Evolutionary conservation across 2,888 invertebrate species (phyloP).

Genomic region (Entomobrya proxima): DNA sequence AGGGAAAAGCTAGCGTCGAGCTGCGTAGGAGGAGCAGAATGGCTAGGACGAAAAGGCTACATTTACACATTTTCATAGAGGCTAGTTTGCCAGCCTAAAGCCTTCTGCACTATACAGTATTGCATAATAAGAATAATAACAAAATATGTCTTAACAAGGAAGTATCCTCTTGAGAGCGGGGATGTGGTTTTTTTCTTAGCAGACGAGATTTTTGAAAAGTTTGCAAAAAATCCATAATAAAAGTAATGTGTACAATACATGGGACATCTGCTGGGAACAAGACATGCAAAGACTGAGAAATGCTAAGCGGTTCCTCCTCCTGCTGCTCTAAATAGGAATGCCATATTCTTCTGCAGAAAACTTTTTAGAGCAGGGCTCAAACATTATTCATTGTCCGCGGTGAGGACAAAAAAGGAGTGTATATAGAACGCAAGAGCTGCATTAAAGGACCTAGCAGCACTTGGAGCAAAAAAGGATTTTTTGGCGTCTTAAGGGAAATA

Average conservation of each 20-base stretch:
- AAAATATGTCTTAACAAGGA: background rate
- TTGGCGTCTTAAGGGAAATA: background rate
- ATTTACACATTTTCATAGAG: background rate
- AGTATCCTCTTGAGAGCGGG: background rate
- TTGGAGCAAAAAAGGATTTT: background rate
- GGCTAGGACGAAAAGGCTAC: background rate
- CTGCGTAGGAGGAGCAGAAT: too few relatives aligned
- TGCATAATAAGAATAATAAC: background rate
- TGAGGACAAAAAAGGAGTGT: background rate
- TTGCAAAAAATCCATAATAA: conserved; percentile 5
- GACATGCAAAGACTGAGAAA: background rate
- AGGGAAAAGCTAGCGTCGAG: too few relatives aligned
- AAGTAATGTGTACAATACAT: background rate
- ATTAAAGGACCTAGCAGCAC: too few relatives aligned
- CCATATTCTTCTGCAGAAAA: background rate
- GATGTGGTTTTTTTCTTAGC: background rate
- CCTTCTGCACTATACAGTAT: background rate
- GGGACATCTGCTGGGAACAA: background rate
- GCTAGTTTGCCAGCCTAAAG: background rate
- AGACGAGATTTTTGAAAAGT: too few relatives aligned
- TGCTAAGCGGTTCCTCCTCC: background rate
- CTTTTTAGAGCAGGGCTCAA: background rate
- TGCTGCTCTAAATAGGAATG: conserved; percentile 12
- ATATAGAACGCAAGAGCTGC: too few relatives aligned
- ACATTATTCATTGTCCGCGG: background rate